Base-by-base conservation (phyloP, 2,888 invertebrate genomes). In the Yponomeuta sedellus region DNA sequence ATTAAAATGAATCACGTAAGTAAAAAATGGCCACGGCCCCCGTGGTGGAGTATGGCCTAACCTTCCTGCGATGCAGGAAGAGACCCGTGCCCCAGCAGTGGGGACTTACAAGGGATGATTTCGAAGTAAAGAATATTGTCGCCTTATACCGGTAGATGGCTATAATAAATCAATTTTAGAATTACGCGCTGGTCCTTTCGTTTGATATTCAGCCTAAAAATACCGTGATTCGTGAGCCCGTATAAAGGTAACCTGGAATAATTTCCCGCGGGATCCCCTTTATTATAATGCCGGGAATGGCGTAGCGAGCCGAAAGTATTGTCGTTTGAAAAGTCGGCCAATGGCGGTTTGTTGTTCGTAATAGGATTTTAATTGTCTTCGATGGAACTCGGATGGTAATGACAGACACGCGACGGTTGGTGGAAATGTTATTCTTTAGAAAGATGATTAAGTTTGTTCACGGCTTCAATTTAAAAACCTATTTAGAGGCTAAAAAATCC, bases 231-330 rank as follows among this genome's bases (percentile, higher is more conserved):
- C 44, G 44, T 44, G 12, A 44, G 44, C 44, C 44, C 44, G 5
- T 52, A 52, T 52, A 52, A 52, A 10, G 44, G 44, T 52, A 52
- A 52, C 44, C 44, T 52, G 44, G 44, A 16, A 52, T 52, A 52
- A 52, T 52, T 52, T 52, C 44, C 44, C 44, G 16, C 16, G 44
- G 44, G 44, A 16, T 16, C 44, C 44, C 44, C 16, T 52, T 52
- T 52, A 52, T 52, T 52, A 52, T 52, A 52, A 16, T 52, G 44
- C 44, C 44, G 44, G 44, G 44, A 52, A 52, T 52, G 44, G 34
- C 34, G 34, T 52, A 16, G 16, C 44, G 44, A 16, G 16, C 16
- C 44, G 44, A 52, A 52, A 52, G 44, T 52, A 52, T 52, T 52
- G 44, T 52, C 44, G 16, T 52, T 52, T 52, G 44, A 16, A 52